phyloP scores from a whole-genome alignment of 2,888 invertebrate species.

The Cyrtodaria siliqua region DNA sequence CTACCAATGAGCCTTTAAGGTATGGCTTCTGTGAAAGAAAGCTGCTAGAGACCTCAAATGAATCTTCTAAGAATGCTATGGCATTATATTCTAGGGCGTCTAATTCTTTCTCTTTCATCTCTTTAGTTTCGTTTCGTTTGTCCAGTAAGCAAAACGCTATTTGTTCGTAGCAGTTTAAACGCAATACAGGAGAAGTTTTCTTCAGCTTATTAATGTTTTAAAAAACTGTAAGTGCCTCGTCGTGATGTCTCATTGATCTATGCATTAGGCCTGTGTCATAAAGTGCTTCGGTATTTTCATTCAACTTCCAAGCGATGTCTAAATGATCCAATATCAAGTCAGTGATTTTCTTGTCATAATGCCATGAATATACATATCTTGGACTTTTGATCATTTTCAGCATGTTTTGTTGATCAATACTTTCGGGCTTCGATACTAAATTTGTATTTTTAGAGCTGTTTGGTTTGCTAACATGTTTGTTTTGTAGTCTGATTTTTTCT shows the following conservation, averaged over 20 bases:
- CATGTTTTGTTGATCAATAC: neutral
- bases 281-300: conserved; percentile 22
- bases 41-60: conserved; percentile 19
- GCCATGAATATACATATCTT: conserved; percentile 5
- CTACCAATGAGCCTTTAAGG: conserved; percentile 29
- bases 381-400: conserved; percentile 36
- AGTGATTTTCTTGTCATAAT: neutral
- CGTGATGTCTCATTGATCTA: conserved; percentile 6
- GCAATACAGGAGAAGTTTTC: conserved; percentile 9
- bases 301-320: conserved; percentile 17
- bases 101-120: neutral
- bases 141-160: conserved; percentile 37
- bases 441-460: neutral
- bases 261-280: conserved; percentile 38
- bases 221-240: conserved; percentile 26
- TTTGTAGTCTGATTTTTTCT: neutral
- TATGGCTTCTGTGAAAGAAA: conserved; percentile 21
- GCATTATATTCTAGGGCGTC: conserved; percentile 8
- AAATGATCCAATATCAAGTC: conserved; percentile 20
- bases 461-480: neutral
- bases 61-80: conserved; percentile 21
- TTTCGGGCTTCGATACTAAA: neutral
- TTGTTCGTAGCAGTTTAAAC: conserved; percentile 44
- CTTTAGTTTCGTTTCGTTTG: neutral
- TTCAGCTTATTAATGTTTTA: conserved; percentile 14